Evolutionary conservation across 2,888 invertebrate species (phyloP).

Genomic region (Cheilosia pagana): DNA sequence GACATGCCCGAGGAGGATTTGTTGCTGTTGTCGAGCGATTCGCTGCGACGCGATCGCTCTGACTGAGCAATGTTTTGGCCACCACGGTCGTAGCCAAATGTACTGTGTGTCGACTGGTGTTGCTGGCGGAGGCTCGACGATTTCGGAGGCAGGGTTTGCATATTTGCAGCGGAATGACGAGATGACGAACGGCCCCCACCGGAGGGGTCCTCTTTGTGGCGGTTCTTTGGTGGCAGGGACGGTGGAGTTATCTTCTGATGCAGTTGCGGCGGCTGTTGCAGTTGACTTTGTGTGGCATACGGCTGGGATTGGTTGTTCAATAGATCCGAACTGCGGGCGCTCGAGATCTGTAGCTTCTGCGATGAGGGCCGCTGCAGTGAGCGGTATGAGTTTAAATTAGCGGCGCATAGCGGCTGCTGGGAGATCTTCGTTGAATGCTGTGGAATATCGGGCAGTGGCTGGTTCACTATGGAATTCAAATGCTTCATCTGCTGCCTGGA

Average conservation of each 20-base stretch:
- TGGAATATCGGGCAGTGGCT: slow-evolving; percentile 83
- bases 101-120: slow-evolving; percentile 78
- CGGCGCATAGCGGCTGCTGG: slow-evolving; percentile 83
- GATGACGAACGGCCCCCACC: slow-evolving; percentile 68
- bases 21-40: slow-evolving; percentile 80
- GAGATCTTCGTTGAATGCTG: slow-evolving; percentile 81
- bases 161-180: slow-evolving; percentile 79
- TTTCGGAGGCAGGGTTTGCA: slow-evolving; percentile 82
- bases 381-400: slow-evolving; percentile 85
- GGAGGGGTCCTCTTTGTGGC: slow-evolving; percentile 80
- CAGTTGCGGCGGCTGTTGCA: slow-evolving; percentile 66
- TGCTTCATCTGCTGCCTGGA: slow-evolving; percentile 71
- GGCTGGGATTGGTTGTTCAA: slow-evolving; percentile 65
- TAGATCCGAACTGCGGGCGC: slow-evolving; percentile 62
- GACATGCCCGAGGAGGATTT: slow-evolving; percentile 75
- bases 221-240: slow-evolving; percentile 83
- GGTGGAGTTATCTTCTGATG: slow-evolving; percentile 80
- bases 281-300: slow-evolving; percentile 65
- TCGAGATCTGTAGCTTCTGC: slow-evolving; percentile 79
- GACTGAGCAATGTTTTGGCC: slow-evolving; percentile 75
- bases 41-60: slow-evolving; percentile 80
- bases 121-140: slow-evolving; percentile 80
- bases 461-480: slow-evolving; percentile 82
- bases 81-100: slow-evolving; percentile 80
- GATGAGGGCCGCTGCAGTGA: slow-evolving; percentile 85